Conservation (phyloP, 2,888 invertebrate species). For the Nyleta sp. region DNA sequence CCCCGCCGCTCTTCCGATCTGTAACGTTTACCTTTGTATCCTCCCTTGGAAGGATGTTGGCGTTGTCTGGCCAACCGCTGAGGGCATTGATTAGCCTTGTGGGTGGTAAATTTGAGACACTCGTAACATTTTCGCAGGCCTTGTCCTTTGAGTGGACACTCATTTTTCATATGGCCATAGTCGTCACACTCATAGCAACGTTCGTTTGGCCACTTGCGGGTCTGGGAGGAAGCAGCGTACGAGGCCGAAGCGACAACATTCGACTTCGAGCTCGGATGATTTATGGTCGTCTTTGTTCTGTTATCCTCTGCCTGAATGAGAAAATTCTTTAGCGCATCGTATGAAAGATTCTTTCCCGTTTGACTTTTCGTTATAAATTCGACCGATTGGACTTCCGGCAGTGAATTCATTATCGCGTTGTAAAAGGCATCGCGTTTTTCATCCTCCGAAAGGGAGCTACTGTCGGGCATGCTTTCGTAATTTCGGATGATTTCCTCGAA, state of each 20-base stretch:
- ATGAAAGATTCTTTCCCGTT: constrained; percentile 22
- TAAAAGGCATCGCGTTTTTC: neutral
- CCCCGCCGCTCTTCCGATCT: no score
- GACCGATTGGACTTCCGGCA: neutral
- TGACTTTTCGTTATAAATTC: constrained; percentile 22
- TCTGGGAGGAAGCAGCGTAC: neutral
- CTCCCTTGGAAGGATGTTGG: no score
- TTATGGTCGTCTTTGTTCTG: neutral
- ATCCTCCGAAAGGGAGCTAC: neutral
- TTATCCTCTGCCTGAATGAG: neutral
- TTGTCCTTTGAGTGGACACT: neutral
- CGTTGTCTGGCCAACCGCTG: neutral
- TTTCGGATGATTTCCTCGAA: constrained; percentile 21
- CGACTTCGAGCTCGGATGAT: neutral
- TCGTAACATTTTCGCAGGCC: neutral
- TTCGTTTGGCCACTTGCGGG: neutral
- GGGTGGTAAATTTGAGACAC: neutral
- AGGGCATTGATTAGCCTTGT: neutral
- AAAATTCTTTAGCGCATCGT: constrained; percentile 36
- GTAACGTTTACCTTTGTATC: no score
- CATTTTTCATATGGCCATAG: neutral
- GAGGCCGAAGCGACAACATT: neutral
- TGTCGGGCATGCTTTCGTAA: constrained; percentile 32
- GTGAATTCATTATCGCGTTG: neutral
- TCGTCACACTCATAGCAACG: neutral